Evolutionary conservation across 2,888 invertebrate genomes (phyloP).

Genomic region (Iselma pallidipennis): DNA sequence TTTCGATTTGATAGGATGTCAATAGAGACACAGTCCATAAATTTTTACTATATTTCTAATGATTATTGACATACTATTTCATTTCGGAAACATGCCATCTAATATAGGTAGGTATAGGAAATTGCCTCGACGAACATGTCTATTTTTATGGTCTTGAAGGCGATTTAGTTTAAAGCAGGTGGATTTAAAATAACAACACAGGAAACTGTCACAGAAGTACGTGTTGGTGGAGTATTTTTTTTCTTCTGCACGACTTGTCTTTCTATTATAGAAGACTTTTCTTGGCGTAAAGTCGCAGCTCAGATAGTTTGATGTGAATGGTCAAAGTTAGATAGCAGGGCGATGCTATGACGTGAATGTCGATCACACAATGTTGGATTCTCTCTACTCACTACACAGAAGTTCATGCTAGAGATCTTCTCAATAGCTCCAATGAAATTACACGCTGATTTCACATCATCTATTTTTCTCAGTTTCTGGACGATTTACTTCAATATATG

Average conservation of each 20-base stretch:
- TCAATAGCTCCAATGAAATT: slow-evolving; percentile 33
- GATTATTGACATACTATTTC: too few species aligned
- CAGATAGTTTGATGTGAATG: slow-evolving; percentile 41
- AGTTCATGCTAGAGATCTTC: slow-evolving; percentile 26
- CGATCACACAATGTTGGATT: slow-evolving; percentile 30
- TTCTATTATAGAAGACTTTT: slow-evolving; percentile 41
- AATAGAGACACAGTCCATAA: too few species aligned
- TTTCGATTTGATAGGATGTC: too few species aligned
- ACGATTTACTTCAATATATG: slow-evolving; percentile 35
- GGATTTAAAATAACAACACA: slow-evolving; percentile 15
- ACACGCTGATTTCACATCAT: slow-evolving; percentile 37
- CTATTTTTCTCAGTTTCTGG: slow-evolving; percentile 37
- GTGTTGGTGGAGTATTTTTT: slow-evolving; percentile 32
- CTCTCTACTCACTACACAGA: slow-evolving; percentile 6
- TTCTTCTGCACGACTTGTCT: slow-evolving; percentile 34
- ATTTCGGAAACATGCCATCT: too few species aligned
- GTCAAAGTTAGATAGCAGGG: slow-evolving; percentile 44
- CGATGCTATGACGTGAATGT: slow-evolving; percentile 38
- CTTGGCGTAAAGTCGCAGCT: slow-evolving; percentile 21
- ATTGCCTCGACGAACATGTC: too few species aligned
- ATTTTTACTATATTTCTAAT: too few species aligned
- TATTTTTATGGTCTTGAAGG: slow-evolving; percentile 6
- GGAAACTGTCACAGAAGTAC: slow-evolving; percentile 9
- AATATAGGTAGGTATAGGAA: too few species aligned
- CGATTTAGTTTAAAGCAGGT: slow-evolving; percentile 19